Evolutionary conservation across 2,888 invertebrate genomes (phyloP).

Genomic region (Tupiocoris notatus): DNA sequence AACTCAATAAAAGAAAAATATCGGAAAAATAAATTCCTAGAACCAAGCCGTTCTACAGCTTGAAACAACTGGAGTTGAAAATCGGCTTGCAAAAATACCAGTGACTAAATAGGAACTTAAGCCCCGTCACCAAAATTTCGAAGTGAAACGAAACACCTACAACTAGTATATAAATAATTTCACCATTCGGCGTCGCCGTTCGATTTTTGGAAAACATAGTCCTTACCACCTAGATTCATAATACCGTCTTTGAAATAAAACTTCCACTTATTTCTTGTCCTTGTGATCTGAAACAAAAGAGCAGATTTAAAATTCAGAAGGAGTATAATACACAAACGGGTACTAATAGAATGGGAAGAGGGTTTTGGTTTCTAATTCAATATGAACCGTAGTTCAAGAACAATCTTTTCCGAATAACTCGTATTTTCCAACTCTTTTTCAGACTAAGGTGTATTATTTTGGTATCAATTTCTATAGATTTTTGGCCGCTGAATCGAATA

Average conservation of each 20-base stretch:
- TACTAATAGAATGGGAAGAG: too few species aligned
- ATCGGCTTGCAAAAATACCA: conserved; percentile 31
- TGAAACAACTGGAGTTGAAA: conserved; percentile 1
- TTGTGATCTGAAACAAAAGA: conserved; percentile 73
- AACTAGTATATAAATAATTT: conserved; percentile 21
- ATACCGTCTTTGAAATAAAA: conserved; percentile 99
- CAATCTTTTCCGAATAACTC: too few species aligned
- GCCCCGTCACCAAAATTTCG: conserved; percentile 44
- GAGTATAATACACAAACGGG: too few species aligned
- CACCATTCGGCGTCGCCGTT: conserved; percentile 99
- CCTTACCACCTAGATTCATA: conserved; percentile 97
- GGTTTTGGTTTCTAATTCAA: too few species aligned
- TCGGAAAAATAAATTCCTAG: neutral
- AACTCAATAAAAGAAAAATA: conserved; percentile 1
- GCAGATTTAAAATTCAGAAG: too few species aligned
- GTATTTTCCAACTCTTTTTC: too few species aligned
- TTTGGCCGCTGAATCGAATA: too few species aligned
- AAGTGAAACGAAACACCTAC: neutral
- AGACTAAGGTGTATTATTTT: too few species aligned
- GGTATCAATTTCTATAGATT: too few species aligned
- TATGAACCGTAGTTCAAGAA: too few species aligned
- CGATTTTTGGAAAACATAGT: conserved; percentile 98
- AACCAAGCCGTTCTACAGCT: neutral
- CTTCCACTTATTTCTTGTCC: conserved; percentile 99
- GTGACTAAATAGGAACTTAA: conserved; percentile 43